Percentiles rank a stretch among this genome's conserved stretches.
Evolutionary conservation across 1,140 invertebrate species (phyloP).

Genomic region (Drosophila mayri): DNA sequence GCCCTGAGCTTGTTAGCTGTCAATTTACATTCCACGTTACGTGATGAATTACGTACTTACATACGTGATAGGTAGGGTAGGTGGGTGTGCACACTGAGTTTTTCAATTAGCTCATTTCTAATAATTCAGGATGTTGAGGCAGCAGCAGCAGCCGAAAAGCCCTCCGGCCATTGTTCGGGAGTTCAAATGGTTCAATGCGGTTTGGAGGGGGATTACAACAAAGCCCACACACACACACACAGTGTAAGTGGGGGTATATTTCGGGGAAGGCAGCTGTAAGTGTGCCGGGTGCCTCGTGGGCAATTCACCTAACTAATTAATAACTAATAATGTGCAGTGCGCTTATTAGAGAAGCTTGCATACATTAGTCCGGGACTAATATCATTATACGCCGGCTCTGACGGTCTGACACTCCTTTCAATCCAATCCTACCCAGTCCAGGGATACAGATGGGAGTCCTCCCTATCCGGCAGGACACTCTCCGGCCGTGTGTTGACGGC

Average conservation of each 20-base stretch:
- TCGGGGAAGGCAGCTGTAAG: neutral
- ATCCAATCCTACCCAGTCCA: neutral
- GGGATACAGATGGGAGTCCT: neutral
- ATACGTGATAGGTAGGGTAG: constrained; percentile 5
- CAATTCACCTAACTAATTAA: constrained; percentile 72
- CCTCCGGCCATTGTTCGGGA: constrained; percentile 51
- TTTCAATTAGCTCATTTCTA: constrained; percentile 74
- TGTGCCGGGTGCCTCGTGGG: constrained; percentile 27
- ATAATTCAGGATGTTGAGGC: constrained; percentile 58
- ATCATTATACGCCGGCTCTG: constrained; percentile 60
- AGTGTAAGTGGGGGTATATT: neutral
- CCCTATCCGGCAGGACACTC: constrained; percentile 1
- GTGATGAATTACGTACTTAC: constrained; percentile 64
- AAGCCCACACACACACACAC: constrained; percentile 19
- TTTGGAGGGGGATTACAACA: constrained; percentile 42
- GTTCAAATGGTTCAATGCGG: constrained; percentile 44
- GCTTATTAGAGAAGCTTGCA: constrained; percentile 75
- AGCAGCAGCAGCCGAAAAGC: constrained; percentile 27
- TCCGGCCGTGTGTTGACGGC: constrained; percentile 9
- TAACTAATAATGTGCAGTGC: constrained; percentile 82
- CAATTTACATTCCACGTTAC: constrained; percentile 59
- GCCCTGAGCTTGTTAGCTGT: constrained; percentile 45
- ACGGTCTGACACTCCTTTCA: neutral
- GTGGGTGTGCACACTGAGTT: constrained; percentile 44
- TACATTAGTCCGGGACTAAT: constrained; percentile 75